Base-by-base conservation (phyloP, 2,888 invertebrate genomes). In the Trissoscelio sp. region DNA sequence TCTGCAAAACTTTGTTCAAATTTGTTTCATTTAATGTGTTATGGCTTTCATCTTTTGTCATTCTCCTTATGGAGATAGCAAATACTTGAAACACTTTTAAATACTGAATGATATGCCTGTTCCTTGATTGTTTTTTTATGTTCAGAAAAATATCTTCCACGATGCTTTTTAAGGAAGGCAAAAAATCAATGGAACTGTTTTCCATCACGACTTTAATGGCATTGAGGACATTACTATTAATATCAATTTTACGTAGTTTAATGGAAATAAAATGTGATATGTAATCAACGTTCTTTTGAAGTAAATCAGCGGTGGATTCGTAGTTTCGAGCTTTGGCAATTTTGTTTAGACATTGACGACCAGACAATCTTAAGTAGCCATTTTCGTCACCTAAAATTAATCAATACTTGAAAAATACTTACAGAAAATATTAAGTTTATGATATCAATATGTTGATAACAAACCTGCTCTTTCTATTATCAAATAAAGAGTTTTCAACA, bases 121-220 rank as follows among this genome's bases (percentile, higher is more conserved):
- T 93, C 88, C 95, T 93, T 85, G 90, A 92, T 88, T 92, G 93
- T 85, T 93, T 94, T 88, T 93, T 93, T 85, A 94, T 93, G 88
- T 94, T 94, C 39, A 93, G 88, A 82, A 95, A 91, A 53, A 94
- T 95, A 83, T 96, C 94, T 85, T 94, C 92, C 1, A 96, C 94
- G 74, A 96, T 94, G 48, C 94, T 93, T 70, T 94, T 94, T 34
- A 96, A 91, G 85, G 94, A 94, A 2, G 94, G 93, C 58, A 96
- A 90, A 73, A 95, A 93, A 42, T 93, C 93, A 7, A 93, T 90
- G 44, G 94, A 94, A 84, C 95, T 94, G 88, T 95, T 94, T 85
- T 94, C 94, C 92, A 96, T 93, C 2, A 96, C 94, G 24, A 96
- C 94, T 0, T 93, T 92, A 7, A 97, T 91, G 53, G 96, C 96